Base-by-base conservation (phyloP, 2,797 vertebrate species). In the Nothura maculosa region DNA sequence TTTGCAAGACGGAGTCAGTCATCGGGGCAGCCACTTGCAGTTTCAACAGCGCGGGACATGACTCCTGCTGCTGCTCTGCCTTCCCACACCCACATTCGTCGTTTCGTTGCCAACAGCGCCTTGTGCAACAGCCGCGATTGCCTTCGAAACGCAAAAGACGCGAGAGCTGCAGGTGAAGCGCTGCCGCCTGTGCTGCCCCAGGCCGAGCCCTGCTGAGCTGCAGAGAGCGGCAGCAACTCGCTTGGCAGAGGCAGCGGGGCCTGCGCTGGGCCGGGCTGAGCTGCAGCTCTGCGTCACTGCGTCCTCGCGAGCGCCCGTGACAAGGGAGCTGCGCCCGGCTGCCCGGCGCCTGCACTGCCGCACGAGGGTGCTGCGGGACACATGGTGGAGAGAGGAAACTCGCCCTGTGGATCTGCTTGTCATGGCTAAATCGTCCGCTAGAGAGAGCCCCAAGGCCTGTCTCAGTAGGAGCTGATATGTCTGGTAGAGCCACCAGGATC, bases 401-500 rank as follows among this genome's bases (percentile, higher is more conserved):
- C 30, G 30, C 19, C 6, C 17, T 8, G 30, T n/a, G 30, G 17
- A n/a, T n/a, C 54, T 55, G 54, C 54, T 55, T 55, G 18, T n/a
- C n/a, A 30, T 55, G 11, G 18, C n/a, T n/a, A 12, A 30, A 20
- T n/a, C 5, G 7, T 1, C 1, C 19, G 24, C 20, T 7, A 48
- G 27, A 48, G 12, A 12, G 27, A 32, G 24, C 11, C 9, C 3
- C 7, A 30, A 3, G 19, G 3, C 10, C 5, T 27, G 2, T 19
- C 68, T n/a, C 8, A 18, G 4, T 5, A 5, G 7, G 8, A 12
- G 3, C 25, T 1, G 30, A 9, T 0, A 2, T 5, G 7, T 27
- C n/a, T 16, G 25, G 12, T 3, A n/a, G 43, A 57, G 6, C 18
- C 24, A 63, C 10, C 18, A 11, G 24, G 4, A 54, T 54, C 21